Percentiles rank a stretch among this genome's conserved stretches.
phyloP scores from a whole-genome alignment of 1,140 invertebrate genomes.

The Ostrea edulis region DNA sequence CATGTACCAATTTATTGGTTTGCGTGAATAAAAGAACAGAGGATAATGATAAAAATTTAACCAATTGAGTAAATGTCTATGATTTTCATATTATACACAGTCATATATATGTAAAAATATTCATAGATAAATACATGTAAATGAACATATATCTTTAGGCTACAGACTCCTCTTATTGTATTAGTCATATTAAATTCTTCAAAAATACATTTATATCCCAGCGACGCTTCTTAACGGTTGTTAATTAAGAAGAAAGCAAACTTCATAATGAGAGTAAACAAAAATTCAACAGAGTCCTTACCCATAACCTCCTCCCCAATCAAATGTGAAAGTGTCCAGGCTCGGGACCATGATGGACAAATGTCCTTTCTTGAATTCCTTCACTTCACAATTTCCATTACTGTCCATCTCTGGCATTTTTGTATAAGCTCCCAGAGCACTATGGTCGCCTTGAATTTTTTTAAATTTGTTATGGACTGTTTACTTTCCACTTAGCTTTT shows the following conservation, averaged over 20 bases:
- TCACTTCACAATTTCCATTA: background rate
- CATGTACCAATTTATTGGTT: too few relatives aligned
- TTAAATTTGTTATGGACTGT: slow-evolving; percentile 12
- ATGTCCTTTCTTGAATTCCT: background rate
- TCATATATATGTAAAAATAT: too few relatives aligned
- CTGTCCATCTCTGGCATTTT: background rate
- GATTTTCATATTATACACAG: too few relatives aligned
- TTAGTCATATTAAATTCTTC: too few relatives aligned
- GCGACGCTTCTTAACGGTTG: background rate
- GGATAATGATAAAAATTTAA: too few relatives aligned
- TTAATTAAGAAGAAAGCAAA: background rate
- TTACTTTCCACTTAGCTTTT: slow-evolving; percentile 25
- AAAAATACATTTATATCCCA: too few relatives aligned
- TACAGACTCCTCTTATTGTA: too few relatives aligned
- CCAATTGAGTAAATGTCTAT: too few relatives aligned
- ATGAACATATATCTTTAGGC: too few relatives aligned
- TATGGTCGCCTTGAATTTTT: background rate
- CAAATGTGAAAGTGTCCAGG: slow-evolving; percentile 4
- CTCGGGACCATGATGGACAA: background rate
- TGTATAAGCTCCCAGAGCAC: background rate
- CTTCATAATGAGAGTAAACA: too few relatives aligned
- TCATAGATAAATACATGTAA: too few relatives aligned
- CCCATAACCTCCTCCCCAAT: slow-evolving; percentile 22
- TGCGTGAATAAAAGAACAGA: too few relatives aligned
- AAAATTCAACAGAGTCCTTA: background rate